Evolutionary conservation across 2,888 invertebrate genomes (phyloP).

Genomic region (Hedya salicella): DNA sequence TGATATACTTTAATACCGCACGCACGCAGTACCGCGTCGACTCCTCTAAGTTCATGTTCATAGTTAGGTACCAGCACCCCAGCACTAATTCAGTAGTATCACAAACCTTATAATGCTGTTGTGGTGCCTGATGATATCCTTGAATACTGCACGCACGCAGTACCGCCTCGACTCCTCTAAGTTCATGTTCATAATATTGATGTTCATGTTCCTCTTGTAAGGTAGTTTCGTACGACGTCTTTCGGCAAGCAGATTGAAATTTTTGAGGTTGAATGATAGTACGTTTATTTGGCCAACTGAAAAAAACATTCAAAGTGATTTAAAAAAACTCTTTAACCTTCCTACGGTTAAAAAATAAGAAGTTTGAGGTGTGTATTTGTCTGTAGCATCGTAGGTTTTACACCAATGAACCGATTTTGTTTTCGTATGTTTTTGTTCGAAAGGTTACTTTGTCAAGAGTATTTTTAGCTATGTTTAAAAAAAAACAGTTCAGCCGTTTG

Average conservation of each 20-base stretch:
- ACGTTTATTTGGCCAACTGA: slow-evolving; percentile 82
- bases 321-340: background rate
- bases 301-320: slow-evolving; percentile 45
- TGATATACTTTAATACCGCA: too few species aligned
- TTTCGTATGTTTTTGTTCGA: too few species aligned
- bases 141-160: slow-evolving; percentile 62
- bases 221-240: slow-evolving; percentile 54
- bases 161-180: slow-evolving; percentile 50
- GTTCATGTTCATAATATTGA: slow-evolving; percentile 50
- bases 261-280: slow-evolving; percentile 73
- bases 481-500: too few species aligned
- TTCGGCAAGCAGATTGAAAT: slow-evolving; percentile 68
- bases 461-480: too few species aligned
- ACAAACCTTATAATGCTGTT: slow-evolving; percentile 78
- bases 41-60: too few species aligned
- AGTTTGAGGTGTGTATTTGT: too few species aligned
- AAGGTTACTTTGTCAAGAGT: too few species aligned
- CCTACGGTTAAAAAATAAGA: too few species aligned
- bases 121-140: slow-evolving; percentile 75
- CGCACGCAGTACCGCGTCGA: slow-evolving; percentile 54
- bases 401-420: too few species aligned
- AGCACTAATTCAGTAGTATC: too few species aligned
- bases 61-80: too few species aligned
- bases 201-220: slow-evolving; percentile 37
- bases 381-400: too few species aligned